Percentiles rank a stretch among this genome's conserved stretches.
These are phyloP conservation scores for Silurus meridionalis DNA, from an alignment of 2,113 vertebrate genomes.

Conservation along the genomic window DNA sequence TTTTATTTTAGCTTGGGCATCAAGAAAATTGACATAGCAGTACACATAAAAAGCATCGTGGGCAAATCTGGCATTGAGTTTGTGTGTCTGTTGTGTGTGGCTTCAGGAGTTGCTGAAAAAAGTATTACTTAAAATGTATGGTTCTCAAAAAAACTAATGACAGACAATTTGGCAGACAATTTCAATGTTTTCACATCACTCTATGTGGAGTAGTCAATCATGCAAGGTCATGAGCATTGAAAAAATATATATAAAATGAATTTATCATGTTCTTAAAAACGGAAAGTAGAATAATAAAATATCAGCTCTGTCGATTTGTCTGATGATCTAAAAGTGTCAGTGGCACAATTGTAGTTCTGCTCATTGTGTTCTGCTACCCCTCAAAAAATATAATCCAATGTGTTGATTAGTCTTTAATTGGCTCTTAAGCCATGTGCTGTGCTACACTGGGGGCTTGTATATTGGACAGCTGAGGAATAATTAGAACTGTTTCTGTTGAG, in stretches of 20 bases:
- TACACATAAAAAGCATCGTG: neutral
- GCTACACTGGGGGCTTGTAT: conserved; percentile 24
- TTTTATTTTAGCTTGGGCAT: conserved; percentile 9
- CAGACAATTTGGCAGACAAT: neutral
- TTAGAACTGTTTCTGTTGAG: conserved; percentile 28
- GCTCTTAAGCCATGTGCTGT: conserved; percentile 24
- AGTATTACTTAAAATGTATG: conserved; percentile 6
- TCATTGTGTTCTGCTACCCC: conserved; percentile 17
- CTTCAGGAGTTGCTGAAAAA: conserved; percentile 20
- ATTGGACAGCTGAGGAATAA: conserved; percentile 23
- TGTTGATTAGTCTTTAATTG: conserved; percentile 45
- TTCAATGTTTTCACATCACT: neutral
- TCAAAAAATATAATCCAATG: conserved; percentile 4
- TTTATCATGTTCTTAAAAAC: neutral
- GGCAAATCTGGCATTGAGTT: conserved; percentile 3
- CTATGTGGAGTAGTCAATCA: neutral
- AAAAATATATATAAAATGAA: too few relatives aligned
- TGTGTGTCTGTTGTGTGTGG: neutral
- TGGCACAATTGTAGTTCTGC: neutral
- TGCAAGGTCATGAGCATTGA: neutral
- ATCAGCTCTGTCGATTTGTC: neutral
- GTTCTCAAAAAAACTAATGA: neutral
- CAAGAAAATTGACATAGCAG: conserved; percentile 29
- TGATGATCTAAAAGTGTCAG: neutral
- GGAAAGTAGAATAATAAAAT: neutral